Conservation (phyloP, 2,797 vertebrate genomes). For the Serranus cabrilla region DNA sequence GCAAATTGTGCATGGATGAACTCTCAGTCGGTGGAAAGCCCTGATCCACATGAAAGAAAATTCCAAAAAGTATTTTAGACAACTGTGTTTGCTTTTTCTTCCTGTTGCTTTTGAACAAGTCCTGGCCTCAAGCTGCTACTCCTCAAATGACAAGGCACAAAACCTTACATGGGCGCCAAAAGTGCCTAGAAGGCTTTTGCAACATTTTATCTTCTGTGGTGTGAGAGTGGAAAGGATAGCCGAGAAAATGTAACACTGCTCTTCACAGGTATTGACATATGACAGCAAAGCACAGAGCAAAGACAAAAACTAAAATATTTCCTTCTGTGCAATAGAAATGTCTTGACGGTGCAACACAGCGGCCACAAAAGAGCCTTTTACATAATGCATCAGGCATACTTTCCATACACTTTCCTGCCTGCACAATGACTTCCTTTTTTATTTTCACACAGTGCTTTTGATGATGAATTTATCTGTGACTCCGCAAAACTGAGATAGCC, state of each 20-base stretch:
- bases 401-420: slow-evolving; percentile 12
- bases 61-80: slow-evolving; percentile 1
- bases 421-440: slow-evolving; percentile 13
- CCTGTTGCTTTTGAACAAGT: slow-evolving; percentile 23
- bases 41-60: not conserved
- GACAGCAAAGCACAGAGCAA: slow-evolving; percentile 8
- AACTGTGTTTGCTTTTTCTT: not conserved
- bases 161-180: slow-evolving; percentile 6
- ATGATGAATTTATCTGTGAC: slow-evolving; percentile 36
- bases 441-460: slow-evolving; percentile 25
- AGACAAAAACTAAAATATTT: slow-evolving; percentile 18
- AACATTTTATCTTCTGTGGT: slow-evolving; percentile 33
- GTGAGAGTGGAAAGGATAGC: slow-evolving; percentile 20
- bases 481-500: slow-evolving; percentile 42
- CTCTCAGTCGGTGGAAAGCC: not conserved
- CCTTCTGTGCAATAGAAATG: slow-evolving; percentile 12
- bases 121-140: not conserved
- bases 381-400: slow-evolving; percentile 5
- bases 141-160: slow-evolving; percentile 5
- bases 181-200: slow-evolving; percentile 14
- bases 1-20: not conserved
- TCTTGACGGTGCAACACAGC: slow-evolving; percentile 27
- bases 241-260: slow-evolving; percentile 10
- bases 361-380: slow-evolving; percentile 1
- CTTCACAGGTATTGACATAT: slow-evolving; percentile 13